Base-by-base conservation (phyloP, 30 jellyfish, hydroid and myxozoan genomes). In the Haliclystus octoradiatus region DNA sequence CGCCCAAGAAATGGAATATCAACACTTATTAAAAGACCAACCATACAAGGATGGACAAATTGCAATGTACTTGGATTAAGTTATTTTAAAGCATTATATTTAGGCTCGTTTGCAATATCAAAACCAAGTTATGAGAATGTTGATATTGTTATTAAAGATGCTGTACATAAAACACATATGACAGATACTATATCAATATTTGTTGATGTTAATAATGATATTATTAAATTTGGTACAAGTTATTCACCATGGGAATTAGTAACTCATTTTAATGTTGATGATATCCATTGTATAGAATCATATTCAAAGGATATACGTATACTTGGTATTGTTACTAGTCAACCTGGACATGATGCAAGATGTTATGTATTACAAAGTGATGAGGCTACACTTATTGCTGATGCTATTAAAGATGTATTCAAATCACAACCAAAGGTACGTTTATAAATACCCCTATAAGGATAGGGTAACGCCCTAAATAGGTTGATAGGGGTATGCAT, bases 311-410 rank as follows among this genome's bases (percentile, higher is more conserved):
- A 89, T 72, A 64, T 66, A 27, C 68, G 74, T 4, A 71, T 80
- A 27, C n/a, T 89, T 57, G 98, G 98, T 1, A 52, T 89, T 49
- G 63, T 89, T 46, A 88, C 90, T 5, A 61, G 95, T 14, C 72
- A 75, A 46, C 93, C 98, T 12, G 93, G 93, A 19, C 77, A 81
- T 26, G 98, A 89, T 28, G 98, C 93, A n/a, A 63, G 47, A 26
- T 89, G 98, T 50, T 68, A 89, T 53, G 95, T 89, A 15, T 52
- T 89, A 0, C 92, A 76, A 28, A 77, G 95, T 61, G 98, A 89
- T 26, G 87, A 81, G 33, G 69, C 98, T n/a, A 50, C 70, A 14
- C 94, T 78, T 33, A 89, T 89, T 13, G 31, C 66, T 14, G 98
- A 81, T 25, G 73, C 92, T n/a, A 73, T 87, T 13, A 75, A 29